These are phyloP conservation scores for Umimayanthus kanabou DNA, from an alignment of 92 coral and sea anemone genomes.

Conservation along the genomic window DNA sequence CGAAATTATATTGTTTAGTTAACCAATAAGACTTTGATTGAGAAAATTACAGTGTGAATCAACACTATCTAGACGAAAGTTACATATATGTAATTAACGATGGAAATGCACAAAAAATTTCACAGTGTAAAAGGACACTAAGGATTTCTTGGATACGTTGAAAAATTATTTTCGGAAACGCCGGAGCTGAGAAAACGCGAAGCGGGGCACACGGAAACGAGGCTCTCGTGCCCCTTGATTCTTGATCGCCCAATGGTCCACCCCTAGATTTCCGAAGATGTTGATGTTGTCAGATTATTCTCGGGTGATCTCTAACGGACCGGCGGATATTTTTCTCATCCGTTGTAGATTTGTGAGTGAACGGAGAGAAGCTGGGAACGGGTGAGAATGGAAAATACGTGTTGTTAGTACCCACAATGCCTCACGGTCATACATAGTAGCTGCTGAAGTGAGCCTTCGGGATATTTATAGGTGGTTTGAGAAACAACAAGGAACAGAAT, in stretches of 20 bases:
- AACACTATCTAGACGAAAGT: neutral
- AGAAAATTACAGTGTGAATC: neutral
- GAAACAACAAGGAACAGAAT: neutral
- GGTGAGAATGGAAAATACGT: neutral
- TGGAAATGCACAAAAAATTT: too few species aligned
- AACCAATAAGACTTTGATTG: neutral
- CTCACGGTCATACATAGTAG: conserved; percentile 21
- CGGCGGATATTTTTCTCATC: too few species aligned
- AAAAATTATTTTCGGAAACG: neutral
- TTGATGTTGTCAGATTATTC: neutral
- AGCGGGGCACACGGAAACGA: neutral
- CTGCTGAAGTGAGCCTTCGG: neutral
- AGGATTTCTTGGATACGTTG: neutral
- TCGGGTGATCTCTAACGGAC: neutral
- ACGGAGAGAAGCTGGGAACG: neutral
- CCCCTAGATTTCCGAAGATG: neutral
- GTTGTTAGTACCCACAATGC: conserved; percentile 8
- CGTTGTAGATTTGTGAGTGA: neutral
- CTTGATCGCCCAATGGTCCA: neutral
- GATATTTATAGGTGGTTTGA: neutral
- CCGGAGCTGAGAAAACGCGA: neutral
- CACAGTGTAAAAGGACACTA: neutral
- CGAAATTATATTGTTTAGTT: neutral
- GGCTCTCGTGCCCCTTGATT: neutral
- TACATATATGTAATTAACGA: neutral